A percentile compares a stretch with the other conserved stretches of the same genome.
These are phyloP conservation scores for Micrasema minimum DNA, from an alignment of 1,140 invertebrate genomes.

Conservation along the genomic window DNA sequence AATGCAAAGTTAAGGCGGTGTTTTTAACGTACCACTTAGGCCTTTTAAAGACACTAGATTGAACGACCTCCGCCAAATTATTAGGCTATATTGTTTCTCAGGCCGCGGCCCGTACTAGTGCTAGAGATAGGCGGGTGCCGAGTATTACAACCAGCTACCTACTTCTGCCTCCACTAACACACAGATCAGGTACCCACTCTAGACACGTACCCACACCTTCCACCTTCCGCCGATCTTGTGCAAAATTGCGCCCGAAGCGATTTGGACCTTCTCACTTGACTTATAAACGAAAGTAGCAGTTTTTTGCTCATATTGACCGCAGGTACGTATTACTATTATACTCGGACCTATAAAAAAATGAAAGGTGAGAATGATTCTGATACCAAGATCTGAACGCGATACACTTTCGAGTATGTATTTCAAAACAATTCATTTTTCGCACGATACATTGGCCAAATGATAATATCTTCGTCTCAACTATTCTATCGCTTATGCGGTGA, in stretches of 20 bases:
- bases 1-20: slow-evolving; percentile 15
- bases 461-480: not conserved
- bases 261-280: slow-evolving; percentile 15
- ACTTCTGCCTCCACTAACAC: too few species aligned
- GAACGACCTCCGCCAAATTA: slow-evolving; percentile 22
- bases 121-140: not conserved
- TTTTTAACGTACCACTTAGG: slow-evolving; percentile 27
- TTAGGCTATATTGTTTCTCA: slow-evolving; percentile 10
- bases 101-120: not conserved
- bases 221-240: not conserved
- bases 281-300: slow-evolving; percentile 27
- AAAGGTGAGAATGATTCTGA: slow-evolving; percentile 28
- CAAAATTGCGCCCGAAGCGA: slow-evolving; percentile 20
- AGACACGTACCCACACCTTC: not conserved
- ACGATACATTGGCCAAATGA: slow-evolving; percentile 1
- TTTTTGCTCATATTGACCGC: slow-evolving; percentile 22
- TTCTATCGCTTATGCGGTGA: not conserved
- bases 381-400: not conserved
- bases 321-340: not conserved
- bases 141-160: too few species aligned
- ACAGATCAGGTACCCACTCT: not conserved
- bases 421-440: slow-evolving; percentile 16
- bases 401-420: slow-evolving; percentile 18
- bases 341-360: slow-evolving; percentile 20
- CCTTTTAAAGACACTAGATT: slow-evolving; percentile 25